Evolutionary conservation across 2,113 vertebrate genomes (phyloP).

Genomic region (Regulus satrapa): DNA sequence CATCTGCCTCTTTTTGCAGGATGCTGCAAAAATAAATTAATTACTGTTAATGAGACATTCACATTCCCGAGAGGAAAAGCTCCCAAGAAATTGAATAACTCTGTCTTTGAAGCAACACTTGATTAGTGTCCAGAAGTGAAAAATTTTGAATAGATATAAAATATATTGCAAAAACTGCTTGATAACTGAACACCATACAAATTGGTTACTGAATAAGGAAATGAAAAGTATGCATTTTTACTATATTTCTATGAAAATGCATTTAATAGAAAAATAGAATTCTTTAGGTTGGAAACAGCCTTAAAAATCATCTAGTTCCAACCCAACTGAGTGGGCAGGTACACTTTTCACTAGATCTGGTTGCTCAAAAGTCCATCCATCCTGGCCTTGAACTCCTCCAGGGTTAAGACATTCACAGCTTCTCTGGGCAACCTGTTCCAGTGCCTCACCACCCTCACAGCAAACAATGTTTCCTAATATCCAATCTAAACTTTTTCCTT

Average conservation of each 20-base stretch:
- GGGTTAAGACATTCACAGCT: not conserved
- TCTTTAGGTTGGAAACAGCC: not conserved
- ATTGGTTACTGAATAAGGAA: not conserved
- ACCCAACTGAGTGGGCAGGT: rapidly evolving
- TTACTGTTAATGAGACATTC: too few species aligned
- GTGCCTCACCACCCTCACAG: not conserved
- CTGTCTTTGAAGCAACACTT: not conserved
- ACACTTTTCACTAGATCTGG: not conserved
- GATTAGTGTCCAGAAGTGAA: not conserved
- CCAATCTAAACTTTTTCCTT: not conserved
- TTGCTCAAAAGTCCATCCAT: not conserved
- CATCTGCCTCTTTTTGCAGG: too few species aligned
- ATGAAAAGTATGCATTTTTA: not conserved
- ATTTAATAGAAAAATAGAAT: not conserved
- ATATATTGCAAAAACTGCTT: not conserved
- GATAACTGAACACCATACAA: not conserved
- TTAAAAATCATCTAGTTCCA: not conserved
- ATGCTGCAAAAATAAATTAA: not conserved
- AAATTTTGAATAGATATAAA: not conserved
- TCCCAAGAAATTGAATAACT: not conserved
- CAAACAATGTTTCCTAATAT: not conserved
- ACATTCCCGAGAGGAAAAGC: not conserved
- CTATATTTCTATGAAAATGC: not conserved
- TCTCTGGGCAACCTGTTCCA: not conserved
- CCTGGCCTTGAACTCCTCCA: too few species aligned